These are phyloP conservation scores for Gymnoscopelus braueri DNA, from an alignment of 2,797 vertebrate genomes.

Conservation along the genomic window DNA sequence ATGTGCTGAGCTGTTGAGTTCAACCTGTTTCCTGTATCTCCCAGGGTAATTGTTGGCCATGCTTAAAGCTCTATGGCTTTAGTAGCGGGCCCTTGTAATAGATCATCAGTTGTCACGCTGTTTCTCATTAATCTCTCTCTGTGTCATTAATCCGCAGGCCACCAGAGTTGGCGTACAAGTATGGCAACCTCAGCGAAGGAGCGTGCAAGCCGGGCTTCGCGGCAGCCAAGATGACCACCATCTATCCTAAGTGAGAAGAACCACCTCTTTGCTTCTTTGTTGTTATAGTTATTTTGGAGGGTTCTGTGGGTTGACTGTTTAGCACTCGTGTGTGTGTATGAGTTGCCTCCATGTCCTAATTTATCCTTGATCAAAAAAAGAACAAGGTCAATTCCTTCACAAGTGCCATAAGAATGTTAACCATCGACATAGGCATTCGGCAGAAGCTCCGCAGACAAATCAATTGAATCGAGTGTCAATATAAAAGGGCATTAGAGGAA, in stretches of 20 bases:
- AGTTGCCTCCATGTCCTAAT: conserved; percentile 2
- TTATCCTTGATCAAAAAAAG: not conserved
- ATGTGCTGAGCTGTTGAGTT: conserved; percentile 46
- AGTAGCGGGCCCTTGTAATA: conserved; percentile 43
- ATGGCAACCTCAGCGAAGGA: conserved; percentile 92
- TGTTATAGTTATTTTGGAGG: not conserved
- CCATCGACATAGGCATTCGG: conserved; percentile 15
- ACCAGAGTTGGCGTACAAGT: conserved; percentile 87
- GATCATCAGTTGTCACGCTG: conserved; percentile 40
- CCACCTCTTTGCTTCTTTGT: conserved; percentile 1
- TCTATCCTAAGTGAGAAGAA: conserved; percentile 90
- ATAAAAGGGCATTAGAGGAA: conserved; percentile 23
- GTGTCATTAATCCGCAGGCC: conserved; percentile 76
- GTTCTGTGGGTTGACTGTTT: not conserved
- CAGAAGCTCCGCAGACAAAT: conserved; percentile 24
- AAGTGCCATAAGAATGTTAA: not conserved
- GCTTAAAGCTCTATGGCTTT: conserved; percentile 35
- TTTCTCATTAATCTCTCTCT: conserved; percentile 32
- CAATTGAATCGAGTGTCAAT: conserved; percentile 37
- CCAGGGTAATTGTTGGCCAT: conserved; percentile 61
- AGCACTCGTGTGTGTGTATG: not conserved
- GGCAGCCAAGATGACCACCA: conserved; percentile 90
- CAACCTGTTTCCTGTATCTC: conserved; percentile 23
- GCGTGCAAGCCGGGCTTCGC: conserved; percentile 91
- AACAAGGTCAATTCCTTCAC: not conserved